Evolutionary conservation across 2,888 invertebrate genomes (phyloP).

Genomic region (Polymixis flavicincta): DNA sequence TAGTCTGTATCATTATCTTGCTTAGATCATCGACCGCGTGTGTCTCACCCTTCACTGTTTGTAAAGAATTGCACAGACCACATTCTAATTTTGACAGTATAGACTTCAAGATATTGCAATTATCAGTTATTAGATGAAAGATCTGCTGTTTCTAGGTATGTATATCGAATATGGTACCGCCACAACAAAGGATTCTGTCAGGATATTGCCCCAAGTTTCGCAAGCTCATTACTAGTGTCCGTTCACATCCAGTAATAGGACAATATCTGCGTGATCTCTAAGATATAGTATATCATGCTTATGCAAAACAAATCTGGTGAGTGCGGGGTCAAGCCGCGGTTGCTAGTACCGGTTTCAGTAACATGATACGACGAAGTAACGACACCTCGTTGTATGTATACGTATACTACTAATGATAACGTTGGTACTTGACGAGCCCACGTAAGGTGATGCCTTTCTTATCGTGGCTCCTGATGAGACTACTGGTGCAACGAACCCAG

Average conservation of each 20-base stretch:
- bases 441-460: slow-evolving; percentile 63
- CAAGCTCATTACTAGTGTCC: slow-evolving; percentile 25
- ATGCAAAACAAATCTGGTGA: slow-evolving; percentile 62
- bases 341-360: slow-evolving; percentile 69
- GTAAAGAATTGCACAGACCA: slow-evolving; percentile 31
- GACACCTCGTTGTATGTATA: slow-evolving; percentile 55
- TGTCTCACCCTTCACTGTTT: slow-evolving; percentile 50
- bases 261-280: slow-evolving; percentile 38
- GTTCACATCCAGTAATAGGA: slow-evolving; percentile 33
- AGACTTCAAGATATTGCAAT: slow-evolving; percentile 16
- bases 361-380: slow-evolving; percentile 60
- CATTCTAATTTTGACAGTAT: slow-evolving; percentile 32
- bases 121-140: slow-evolving; percentile 5
- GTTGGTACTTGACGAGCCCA: slow-evolving; percentile 52
- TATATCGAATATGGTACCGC: background rate
- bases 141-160: slow-evolving; percentile 3
- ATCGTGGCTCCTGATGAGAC: slow-evolving; percentile 62
- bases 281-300: slow-evolving; percentile 52
- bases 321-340: slow-evolving; percentile 65
- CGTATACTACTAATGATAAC: slow-evolving; percentile 56
- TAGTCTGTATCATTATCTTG: slow-evolving; percentile 62
- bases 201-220: slow-evolving; percentile 11
- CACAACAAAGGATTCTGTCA: slow-evolving; percentile 25
- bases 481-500: slow-evolving; percentile 52
- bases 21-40: slow-evolving; percentile 70